These are phyloP conservation scores for Metacarcinus magister DNA, from an alignment of 2,888 invertebrate species.

Conservation along the genomic window DNA sequence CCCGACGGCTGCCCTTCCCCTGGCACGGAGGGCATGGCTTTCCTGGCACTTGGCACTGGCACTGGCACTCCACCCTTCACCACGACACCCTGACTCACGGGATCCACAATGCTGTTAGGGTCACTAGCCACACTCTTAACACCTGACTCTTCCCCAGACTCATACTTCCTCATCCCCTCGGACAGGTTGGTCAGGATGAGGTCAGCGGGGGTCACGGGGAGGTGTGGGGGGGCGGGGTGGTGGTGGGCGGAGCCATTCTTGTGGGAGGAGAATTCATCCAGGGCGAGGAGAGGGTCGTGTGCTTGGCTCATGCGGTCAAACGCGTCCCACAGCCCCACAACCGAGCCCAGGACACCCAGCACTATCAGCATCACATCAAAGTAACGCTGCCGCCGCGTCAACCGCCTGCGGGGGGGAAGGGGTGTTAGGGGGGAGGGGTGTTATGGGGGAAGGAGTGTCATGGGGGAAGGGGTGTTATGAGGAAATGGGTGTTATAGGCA, in stretches of 20 bases:
- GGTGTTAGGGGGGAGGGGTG: not conserved
- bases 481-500: not conserved
- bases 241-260: slow-evolving; percentile 56
- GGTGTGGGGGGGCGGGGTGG: not conserved
- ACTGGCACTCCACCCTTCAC: not conserved
- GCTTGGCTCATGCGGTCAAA: slow-evolving; percentile 80
- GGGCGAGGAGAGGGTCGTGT: slow-evolving; percentile 62
- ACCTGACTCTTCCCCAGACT: not conserved
- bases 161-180: not conserved
- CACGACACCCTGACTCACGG: not conserved
- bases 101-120: not conserved
- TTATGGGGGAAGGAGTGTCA: not conserved
- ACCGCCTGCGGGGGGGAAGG: slow-evolving; percentile 64
- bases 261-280: slow-evolving; percentile 74
- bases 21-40: not conserved
- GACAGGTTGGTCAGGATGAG: not conserved
- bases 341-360: slow-evolving; percentile 83
- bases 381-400: slow-evolving; percentile 80
- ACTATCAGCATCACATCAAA: slow-evolving; percentile 83
- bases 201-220: not conserved
- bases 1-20: not conserved
- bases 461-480: no score
- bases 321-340: slow-evolving; percentile 83
- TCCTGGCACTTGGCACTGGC: not conserved
- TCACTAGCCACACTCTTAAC: not conserved